Conservation (phyloP, 2,113 vertebrate genomes). For the Plecotus auritus region DNA sequence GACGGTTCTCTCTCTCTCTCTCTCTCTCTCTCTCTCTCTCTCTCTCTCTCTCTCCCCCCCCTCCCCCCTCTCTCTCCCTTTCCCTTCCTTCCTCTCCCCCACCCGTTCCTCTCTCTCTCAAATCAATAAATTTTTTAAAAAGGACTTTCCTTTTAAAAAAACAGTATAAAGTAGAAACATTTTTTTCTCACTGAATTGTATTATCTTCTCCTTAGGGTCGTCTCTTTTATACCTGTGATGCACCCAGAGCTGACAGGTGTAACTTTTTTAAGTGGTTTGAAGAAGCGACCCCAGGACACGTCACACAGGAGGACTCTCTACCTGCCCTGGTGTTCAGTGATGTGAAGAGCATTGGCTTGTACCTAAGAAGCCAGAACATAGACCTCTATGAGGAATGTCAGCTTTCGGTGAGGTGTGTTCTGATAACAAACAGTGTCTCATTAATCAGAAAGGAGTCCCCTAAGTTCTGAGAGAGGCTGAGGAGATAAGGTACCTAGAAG, state of each 20-base stretch:
- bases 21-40: too few relatives aligned
- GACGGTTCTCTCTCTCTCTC: neutral
- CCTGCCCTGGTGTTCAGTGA: constrained; percentile 69
- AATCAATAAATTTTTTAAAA: too few relatives aligned
- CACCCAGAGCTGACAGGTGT: constrained; percentile 79
- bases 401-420: constrained; percentile 82
- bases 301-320: constrained; percentile 28
- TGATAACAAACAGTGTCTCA: neutral
- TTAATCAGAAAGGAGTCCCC: neutral
- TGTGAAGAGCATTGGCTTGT: constrained; percentile 78
- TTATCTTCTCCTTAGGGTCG: constrained; percentile 75
- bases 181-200: neutral
- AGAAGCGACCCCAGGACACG: constrained; percentile 57
- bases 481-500: neutral
- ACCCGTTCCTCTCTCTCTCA: too few relatives aligned
- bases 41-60: too few relatives aligned
- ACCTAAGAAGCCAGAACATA: constrained; percentile 81
- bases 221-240: constrained; percentile 84
- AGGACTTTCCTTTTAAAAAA: neutral
- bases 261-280: constrained; percentile 86
- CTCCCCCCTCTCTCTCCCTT: too few relatives aligned
- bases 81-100: too few relatives aligned
- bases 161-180: neutral
- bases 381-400: constrained; percentile 83
- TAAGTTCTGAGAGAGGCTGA: neutral